These are phyloP conservation scores for Ridgeia piscesae DNA, from an alignment of 1,140 invertebrate genomes.

Conservation along the genomic window DNA sequence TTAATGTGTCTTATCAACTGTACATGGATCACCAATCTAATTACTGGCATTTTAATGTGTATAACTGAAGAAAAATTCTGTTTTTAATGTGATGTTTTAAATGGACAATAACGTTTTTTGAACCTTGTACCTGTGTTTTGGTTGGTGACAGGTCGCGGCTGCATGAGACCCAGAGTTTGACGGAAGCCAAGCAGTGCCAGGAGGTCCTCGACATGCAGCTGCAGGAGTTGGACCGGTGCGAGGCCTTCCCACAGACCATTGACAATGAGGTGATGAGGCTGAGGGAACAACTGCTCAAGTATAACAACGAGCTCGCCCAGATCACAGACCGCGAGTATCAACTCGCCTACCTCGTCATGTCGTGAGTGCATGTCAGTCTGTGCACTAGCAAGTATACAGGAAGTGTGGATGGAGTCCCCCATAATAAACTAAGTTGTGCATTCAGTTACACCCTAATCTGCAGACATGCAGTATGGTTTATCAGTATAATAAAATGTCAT, in stretches of 20 bases:
- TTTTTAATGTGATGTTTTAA: no score
- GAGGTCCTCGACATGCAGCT: slow-evolving; percentile 47
- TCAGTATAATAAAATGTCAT: no score
- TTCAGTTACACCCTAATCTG: no score
- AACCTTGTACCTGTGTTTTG: not conserved
- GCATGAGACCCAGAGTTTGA: slow-evolving; percentile 46
- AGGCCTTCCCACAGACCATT: slow-evolving; percentile 55
- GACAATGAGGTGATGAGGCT: slow-evolving; percentile 54
- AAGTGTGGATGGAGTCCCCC: not conserved
- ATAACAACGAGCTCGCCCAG: slow-evolving; percentile 52
- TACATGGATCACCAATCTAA: no score
- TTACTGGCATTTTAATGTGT: no score
- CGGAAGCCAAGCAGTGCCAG: slow-evolving; percentile 47
- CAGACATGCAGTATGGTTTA: no score
- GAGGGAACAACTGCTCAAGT: slow-evolving; percentile 42
- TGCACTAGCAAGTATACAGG: not conserved
- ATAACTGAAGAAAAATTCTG: no score
- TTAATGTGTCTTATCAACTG: no score
- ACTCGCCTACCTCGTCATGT: slow-evolving; percentile 55
- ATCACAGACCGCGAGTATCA: slow-evolving; percentile 54
- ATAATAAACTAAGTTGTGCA: no score
- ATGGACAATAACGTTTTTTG: no score
- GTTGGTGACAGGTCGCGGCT: slow-evolving; percentile 47
- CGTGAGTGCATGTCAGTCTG: slow-evolving; percentile 35
- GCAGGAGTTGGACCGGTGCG: slow-evolving; percentile 50